Evolutionary conservation across 92 coral and sea anemone genomes (phyloP), one percentile per base, ranked within the genome.

Genomic region (Epizoanthus stellaris): DNA sequence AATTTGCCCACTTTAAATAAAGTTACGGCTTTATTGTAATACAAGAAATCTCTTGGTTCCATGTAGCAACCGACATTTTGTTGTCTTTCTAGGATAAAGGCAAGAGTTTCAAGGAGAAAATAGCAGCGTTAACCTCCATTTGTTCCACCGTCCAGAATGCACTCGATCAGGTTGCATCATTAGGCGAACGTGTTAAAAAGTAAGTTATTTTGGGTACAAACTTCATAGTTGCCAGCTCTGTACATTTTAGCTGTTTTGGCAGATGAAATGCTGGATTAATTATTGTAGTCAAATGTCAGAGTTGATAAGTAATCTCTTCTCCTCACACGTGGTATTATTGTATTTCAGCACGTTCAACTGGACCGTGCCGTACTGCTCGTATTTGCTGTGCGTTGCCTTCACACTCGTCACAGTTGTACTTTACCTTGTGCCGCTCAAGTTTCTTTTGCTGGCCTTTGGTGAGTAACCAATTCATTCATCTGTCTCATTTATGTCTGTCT

Each of bases 71-170:
- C 40, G 13, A n/a, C 57, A 64, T 45, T 70, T 65, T 80, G 42
- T 45, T 85, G 53, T 61, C 39, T 69, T 81, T 88, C 3, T 63
- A 96, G 98, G 98, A 94, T 79, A 94, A 96, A 88, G 98, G 98
- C 11, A 96, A 92, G 74, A 96, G 98, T 80, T 96, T 96, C 77
- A 96, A 96, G 86, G 98, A 96, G 75, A 96, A 96, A 72, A 91
- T 96, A 64, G 95, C 98, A 6, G 98, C 98, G 5, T 87, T 96
- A 40, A 96, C 98, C 25, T 92, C 89, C 80, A 89, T 96, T 64
- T 96, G 98, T 81, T 92, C 94, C 64, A 96, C 98, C 17, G 98
- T 96, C 66, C 98, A 96, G 85, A 96, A 96, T 83, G 98, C 98
- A 38, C 85, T 96, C 64, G 98, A 96, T 49, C 88, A 94, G 85